Evolutionary conservation across 1,140 invertebrate genomes (phyloP).

Genomic region (Drosophila repleta): DNA sequence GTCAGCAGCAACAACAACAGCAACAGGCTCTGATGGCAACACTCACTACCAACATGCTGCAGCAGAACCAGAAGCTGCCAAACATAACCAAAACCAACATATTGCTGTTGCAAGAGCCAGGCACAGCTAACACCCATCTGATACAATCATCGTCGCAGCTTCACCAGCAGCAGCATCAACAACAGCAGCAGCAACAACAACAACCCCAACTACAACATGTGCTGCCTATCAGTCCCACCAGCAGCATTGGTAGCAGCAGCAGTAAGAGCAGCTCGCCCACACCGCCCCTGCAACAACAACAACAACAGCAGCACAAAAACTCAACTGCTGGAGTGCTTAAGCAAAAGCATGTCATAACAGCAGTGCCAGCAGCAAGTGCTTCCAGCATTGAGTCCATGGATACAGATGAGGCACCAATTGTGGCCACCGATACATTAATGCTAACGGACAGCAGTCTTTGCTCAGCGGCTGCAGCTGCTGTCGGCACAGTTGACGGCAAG

Average conservation of each 20-base stretch:
- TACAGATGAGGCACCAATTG: conserved; percentile 53
- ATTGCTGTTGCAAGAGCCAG: conserved; percentile 60
- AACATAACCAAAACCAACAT: conserved; percentile 57
- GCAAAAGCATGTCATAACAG: conserved; percentile 49
- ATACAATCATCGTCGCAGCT: conserved; percentile 55
- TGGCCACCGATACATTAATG: conserved; percentile 42
- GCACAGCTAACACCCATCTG: conserved; percentile 42
- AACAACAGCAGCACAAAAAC: conserved; percentile 57
- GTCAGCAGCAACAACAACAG: conserved; percentile 55
- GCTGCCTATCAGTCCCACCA: conserved; percentile 77
- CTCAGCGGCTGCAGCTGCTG: conserved; percentile 45
- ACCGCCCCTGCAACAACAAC: conserved; percentile 62
- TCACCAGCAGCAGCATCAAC: conserved; percentile 9
- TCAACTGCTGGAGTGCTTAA: conserved; percentile 15
- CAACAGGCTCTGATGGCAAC: conserved; percentile 65
- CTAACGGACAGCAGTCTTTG: conserved; percentile 43
- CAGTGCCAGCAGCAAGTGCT: conserved; percentile 19
- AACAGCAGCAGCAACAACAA: conserved; percentile 24
- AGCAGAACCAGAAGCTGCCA: conserved; percentile 39
- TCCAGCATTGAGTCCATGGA: conserved; percentile 62
- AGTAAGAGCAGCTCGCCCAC: conserved; percentile 74
- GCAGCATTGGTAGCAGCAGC: conserved; percentile 57
- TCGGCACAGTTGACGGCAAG: conserved; percentile 50
- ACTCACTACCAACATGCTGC: conserved; percentile 52
- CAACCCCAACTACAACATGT: conserved; percentile 68